phyloP scores from a whole-genome alignment of 2,113 vertebrate genomes.

The Elephantulus edwardii region DNA sequence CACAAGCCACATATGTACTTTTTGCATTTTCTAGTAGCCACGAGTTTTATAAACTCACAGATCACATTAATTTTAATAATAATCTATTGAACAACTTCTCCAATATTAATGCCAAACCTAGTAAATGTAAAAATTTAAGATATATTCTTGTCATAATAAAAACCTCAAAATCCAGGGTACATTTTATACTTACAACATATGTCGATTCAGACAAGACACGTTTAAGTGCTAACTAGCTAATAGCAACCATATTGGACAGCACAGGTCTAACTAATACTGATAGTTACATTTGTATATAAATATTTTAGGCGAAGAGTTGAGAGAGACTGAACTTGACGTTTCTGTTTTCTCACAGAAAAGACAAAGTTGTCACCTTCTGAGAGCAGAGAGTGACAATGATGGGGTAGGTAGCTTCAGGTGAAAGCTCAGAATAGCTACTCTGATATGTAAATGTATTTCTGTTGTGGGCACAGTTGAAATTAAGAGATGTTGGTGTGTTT shows the following conservation, averaged over 20 bases:
- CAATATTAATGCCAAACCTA: neutral
- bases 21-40: neutral
- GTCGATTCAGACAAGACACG: neutral
- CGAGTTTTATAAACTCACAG: neutral
- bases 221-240: neutral
- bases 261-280: neutral
- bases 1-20: neutral
- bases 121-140: conserved; percentile 9
- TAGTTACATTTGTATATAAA: neutral
- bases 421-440: neutral
- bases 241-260: no score
- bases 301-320: neutral
- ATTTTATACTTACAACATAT: neutral
- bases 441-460: neutral
- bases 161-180: neutral
- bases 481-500: neutral
- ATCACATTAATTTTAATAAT: neutral
- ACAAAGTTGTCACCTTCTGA: neutral
- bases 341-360: neutral
- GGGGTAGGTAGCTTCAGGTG: neutral
- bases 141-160: neutral
- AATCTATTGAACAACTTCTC: neutral
- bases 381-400: neutral
- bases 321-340: neutral
- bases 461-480: neutral